Evolutionary conservation across 2,113 vertebrate species (phyloP), one percentile per base, ranked within the genome.

Genomic region (rat (Rattus norvegicus)): DNA sequence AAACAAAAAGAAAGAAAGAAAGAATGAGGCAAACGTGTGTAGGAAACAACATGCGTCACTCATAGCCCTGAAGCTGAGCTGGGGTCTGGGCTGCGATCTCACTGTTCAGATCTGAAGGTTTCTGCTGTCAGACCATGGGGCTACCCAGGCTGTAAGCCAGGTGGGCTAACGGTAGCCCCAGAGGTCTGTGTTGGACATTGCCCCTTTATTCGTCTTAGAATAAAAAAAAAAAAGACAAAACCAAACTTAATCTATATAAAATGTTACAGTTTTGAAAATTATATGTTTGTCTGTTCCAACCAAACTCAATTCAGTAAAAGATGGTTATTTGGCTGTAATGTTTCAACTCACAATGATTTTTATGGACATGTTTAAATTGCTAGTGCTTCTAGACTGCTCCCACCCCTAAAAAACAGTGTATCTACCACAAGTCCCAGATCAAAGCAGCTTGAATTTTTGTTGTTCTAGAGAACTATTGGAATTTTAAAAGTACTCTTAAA

Each of bases 401-500:
- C 90, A 16, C 26, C 72, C 54, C 7, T 81, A 12, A 56, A 85
- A n/a, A 92, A 94, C 3, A 80, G 73, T 43, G 17, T 4, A 90
- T 79, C 47, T 83, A 19, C 47, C 73, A 54, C 47, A 92, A 97
- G 4, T 67, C 13, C 87, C 30, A 52, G 1, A 86, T 75, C 56
- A 81, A 70, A 81, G 14, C 47, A 19, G 12, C 1, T 6, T 92
- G 30, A 61, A 43, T 84, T 90, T 43, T 30, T 81, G 49, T 92
- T 43, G 43, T 26, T 7, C 75, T 19, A 52, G 22, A 80, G 2
- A 79, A 52, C 56, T 70, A 70, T 20, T 89, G 49, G 22, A 17
- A 56, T 92, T 81, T 80, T 14, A 75, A 92, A 92, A 94, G 69
- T 59, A 10, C 17, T 43, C 81, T 49, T 92, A 43, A 88, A 93